Conservation (phyloP, 2,888 invertebrate species). For the Ormia ochracea region DNA sequence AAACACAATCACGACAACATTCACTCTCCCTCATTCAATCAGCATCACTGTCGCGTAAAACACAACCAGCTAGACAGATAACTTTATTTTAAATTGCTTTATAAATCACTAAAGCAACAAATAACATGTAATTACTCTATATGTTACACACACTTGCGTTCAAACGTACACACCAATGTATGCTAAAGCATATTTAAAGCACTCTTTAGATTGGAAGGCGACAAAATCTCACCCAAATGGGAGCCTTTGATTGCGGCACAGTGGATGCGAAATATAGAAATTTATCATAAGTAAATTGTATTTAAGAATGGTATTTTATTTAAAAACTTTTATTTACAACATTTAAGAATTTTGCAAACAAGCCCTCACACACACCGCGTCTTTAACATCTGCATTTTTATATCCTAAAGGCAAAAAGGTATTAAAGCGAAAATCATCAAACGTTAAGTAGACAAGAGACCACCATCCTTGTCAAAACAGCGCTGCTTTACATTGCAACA, state of each 20-base stretch:
- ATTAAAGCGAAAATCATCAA: conserved; percentile 47
- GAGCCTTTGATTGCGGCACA: conserved; percentile 35
- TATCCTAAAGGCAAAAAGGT: conserved; percentile 41
- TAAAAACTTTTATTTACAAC: no score
- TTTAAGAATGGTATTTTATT: no score
- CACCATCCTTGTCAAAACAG: conserved; percentile 52
- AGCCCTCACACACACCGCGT: background rate
- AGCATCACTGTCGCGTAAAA: conserved; percentile 11
- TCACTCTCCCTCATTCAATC: conserved; percentile 33
- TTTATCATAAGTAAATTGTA: no score
- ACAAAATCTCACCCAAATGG: conserved; percentile 27
- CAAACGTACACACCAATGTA: background rate
- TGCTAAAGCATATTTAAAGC: background rate
- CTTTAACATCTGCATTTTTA: conserved; percentile 53
- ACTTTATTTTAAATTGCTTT: conserved; percentile 62
- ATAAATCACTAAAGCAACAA: conserved; percentile 62
- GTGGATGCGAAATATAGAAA: background rate
- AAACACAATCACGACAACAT: conserved; percentile 19
- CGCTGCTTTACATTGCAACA: conserved; percentile 42
- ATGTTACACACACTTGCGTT: conserved; percentile 35
- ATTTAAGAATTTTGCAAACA: no score
- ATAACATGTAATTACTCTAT: conserved; percentile 62
- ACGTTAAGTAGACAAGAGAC: conserved; percentile 50
- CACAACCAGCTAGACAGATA: conserved; percentile 43
- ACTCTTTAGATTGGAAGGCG: background rate